Conservation (phyloP, 2,888 invertebrate genomes). For the Caenorhabditis virilis region DNA sequence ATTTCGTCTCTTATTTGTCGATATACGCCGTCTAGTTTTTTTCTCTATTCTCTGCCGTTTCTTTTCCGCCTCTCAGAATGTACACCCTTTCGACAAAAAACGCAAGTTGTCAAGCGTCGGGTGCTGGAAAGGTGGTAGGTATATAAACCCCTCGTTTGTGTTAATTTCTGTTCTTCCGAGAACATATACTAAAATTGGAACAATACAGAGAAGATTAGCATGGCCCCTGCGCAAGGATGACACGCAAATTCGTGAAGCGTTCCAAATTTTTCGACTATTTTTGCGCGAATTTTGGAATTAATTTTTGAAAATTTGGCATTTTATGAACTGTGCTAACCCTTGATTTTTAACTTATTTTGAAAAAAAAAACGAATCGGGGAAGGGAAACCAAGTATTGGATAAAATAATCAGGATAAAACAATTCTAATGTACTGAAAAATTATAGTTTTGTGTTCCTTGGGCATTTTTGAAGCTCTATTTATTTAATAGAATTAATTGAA, state of each 20-base stretch:
- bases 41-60: not conserved
- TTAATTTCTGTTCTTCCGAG: constrained; percentile 31
- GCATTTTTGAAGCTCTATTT: no score
- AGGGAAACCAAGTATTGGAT: no score
- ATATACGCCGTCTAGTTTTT: not conserved
- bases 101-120: constrained; percentile 7
- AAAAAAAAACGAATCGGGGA: no score
- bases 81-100: constrained; percentile 1
- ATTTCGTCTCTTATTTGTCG: not conserved
- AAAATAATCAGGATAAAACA: no score
- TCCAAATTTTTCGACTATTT: constrained; percentile 74
- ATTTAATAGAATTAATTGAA: no score
- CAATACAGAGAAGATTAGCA: constrained; percentile 91
- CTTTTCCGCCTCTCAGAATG: not conserved
- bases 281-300: constrained; percentile 7
- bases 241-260: constrained; percentile 91
- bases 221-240: constrained; percentile 90
- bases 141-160: constrained; percentile 9
- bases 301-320: no score
- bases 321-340: no score
- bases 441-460: no score
- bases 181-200: constrained; percentile 80
- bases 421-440: no score
- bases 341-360: no score
- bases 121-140: constrained; percentile 2